Evolutionary conservation across 2,888 invertebrate genomes (phyloP), one percentile per base, ranked within the genome.

Genomic region (Frankliniella intonsa): DNA sequence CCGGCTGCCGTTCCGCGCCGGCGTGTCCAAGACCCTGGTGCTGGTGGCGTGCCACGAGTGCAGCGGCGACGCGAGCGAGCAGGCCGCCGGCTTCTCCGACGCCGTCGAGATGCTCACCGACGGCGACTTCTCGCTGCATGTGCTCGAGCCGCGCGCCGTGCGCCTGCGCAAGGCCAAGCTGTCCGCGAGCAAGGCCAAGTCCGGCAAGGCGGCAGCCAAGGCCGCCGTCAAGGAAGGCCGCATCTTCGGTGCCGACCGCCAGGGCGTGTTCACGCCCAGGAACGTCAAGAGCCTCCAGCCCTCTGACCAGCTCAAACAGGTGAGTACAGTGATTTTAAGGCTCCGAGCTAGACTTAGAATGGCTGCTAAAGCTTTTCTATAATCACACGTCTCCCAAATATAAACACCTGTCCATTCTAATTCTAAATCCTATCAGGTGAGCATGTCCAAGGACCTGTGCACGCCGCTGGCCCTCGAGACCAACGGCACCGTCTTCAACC

Each of bases 1-100:
- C 19, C 83, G 84, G 14, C 85, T 87, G 9, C 87, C 88, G 49
- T 90, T 88, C 87, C 86, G 90, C 80, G 85, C 88, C 12, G 90
- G 89, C 3, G 89, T 88, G 38, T 87, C 88, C 82, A 90, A 90
- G 85, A 87, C 87, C 38, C 86, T 90, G 81, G 84, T 90, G 62
- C 86, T 89, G 38, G 84, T 89, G 81, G 88, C 87, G 62, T 89
- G 89, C 84, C 85, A 84, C 50, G 85, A 85, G 22, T 85, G 86
- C 76, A 86, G 86, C 22, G 85, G 85, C 65, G 85, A 85, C 25
- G 69, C 69, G 22, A 76, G 69, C 69, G 69, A 76, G 22, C 69
- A 76, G 11, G 69, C 69, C 69, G 8, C 9, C 25, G 12, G 22
- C 25, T 76, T 76, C 69, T 76, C 69, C 22, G 69, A 76, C 69